Percentiles rank a stretch among this genome's conserved stretches.
These are phyloP conservation scores for Heteromurus nitidus DNA, from an alignment of 2,888 invertebrate genomes.

Conservation along the genomic window DNA sequence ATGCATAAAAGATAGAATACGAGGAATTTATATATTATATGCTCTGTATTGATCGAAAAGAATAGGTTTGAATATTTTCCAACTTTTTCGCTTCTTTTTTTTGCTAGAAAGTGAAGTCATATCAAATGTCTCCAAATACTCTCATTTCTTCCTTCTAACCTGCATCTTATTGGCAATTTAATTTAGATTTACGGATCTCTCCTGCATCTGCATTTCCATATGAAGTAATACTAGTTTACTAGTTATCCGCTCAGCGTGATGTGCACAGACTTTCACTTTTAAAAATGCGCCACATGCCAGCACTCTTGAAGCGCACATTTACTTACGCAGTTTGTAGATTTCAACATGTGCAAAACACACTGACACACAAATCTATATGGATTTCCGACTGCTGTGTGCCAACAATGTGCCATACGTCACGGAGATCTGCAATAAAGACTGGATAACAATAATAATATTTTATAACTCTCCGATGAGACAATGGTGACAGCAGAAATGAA, in stretches of 20 bases:
- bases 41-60: constrained; percentile 33
- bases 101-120: background rate
- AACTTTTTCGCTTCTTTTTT: background rate
- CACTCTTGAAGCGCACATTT: too few species aligned
- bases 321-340: too few species aligned
- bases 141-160: constrained; percentile 16
- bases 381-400: too few species aligned
- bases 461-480: constrained; percentile 50
- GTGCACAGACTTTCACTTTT: too few species aligned
- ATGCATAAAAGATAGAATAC: constrained; percentile 1
- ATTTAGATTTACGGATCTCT: constrained; percentile 54
- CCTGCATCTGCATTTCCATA: constrained; percentile 53
- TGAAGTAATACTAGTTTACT: too few species aligned
- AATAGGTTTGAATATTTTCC: constrained; percentile 28
- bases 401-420: too few species aligned
- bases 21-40: background rate
- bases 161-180: constrained; percentile 52
- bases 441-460: background rate
- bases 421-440: background rate
- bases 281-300: too few species aligned
- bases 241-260: too few species aligned
- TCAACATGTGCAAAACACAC: too few species aligned
- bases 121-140: background rate
- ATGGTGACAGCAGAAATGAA: constrained; percentile 54
- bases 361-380: too few species aligned